These are phyloP conservation scores for Synchiropus splendidus DNA, from an alignment of 2,113 vertebrate species.

Conservation along the genomic window DNA sequence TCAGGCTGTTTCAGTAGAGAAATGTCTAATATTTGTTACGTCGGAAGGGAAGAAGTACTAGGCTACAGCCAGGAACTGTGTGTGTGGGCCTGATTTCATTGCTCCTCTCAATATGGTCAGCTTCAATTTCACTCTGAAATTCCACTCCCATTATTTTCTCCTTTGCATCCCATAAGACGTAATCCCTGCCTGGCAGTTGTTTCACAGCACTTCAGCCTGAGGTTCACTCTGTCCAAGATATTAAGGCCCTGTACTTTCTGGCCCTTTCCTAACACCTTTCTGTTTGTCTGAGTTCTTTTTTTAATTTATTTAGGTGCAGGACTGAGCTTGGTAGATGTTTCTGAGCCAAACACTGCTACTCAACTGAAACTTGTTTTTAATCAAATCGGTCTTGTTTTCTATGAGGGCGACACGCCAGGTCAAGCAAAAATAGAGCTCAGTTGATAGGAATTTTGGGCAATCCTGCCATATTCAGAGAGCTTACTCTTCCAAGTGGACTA, in stretches of 20 bases:
- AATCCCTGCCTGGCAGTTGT: conserved; percentile 15
- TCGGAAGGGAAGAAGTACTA: neutral
- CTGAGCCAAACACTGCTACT: no score
- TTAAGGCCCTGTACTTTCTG: no score
- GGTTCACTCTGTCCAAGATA: conserved; percentile 2
- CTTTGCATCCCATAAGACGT: conserved; percentile 14
- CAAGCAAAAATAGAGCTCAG: conserved; percentile 10
- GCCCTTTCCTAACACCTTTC: no score
- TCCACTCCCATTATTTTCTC: neutral
- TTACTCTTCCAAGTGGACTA: conserved; percentile 4
- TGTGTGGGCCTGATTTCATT: conserved; percentile 11
- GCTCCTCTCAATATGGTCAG: conserved; percentile 3
- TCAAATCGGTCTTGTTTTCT: no score
- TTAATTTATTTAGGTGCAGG: no score
- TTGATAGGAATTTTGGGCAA: conserved; percentile 12
- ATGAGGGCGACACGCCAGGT: conserved; percentile 5
- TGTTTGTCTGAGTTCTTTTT: no score
- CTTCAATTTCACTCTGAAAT: conserved; percentile 29
- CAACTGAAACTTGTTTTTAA: no score
- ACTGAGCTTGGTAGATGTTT: no score
- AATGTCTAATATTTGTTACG: no score
- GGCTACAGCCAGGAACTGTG: neutral
- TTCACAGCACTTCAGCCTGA: conserved; percentile 13
- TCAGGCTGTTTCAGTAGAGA: no score
- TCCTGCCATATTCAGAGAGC: conserved; percentile 35